These are phyloP conservation scores for Cotesia chilonis DNA, from an alignment of 1,140 invertebrate species.

Conservation along the genomic window DNA sequence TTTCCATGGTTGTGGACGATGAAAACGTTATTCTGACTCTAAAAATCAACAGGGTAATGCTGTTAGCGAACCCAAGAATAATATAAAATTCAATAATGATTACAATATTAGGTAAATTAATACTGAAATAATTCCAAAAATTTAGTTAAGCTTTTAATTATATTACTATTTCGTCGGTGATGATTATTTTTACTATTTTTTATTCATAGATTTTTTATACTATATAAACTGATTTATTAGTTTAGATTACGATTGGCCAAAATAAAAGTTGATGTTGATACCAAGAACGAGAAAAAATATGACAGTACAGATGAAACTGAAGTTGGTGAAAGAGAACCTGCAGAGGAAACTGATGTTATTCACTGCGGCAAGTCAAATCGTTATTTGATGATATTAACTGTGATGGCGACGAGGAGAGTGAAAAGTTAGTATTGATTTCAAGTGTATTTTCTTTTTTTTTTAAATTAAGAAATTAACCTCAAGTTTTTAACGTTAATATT, in stretches of 20 bases:
- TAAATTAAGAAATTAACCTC: too few relatives aligned
- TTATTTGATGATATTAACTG: constrained; percentile 99
- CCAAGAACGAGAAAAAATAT: constrained; percentile 81
- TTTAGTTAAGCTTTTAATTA: too few relatives aligned
- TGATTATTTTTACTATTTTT: background rate
- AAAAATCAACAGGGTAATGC: too few relatives aligned
- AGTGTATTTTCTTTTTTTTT: too few relatives aligned
- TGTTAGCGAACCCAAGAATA: too few relatives aligned
- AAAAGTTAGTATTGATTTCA: constrained; percentile 70
- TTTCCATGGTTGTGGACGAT: too few relatives aligned
- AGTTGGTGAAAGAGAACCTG: constrained; percentile 78
- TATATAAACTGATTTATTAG: constrained; percentile 28
- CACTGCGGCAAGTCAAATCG: constrained; percentile 94
- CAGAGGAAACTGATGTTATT: constrained; percentile 77
- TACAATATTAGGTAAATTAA: too few relatives aligned
- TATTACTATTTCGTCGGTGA: too few relatives aligned
- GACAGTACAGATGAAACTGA: constrained; percentile 86
- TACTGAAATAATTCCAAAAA: too few relatives aligned
- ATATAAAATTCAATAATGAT: too few relatives aligned
- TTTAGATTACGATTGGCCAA: constrained; percentile 78
- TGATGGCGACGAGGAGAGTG: constrained; percentile 92
- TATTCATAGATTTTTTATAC: constrained; percentile 10
- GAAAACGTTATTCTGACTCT: too few relatives aligned
- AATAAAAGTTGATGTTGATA: constrained; percentile 78
- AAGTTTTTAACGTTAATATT: background rate